Evolutionary conservation across 2,797 vertebrate species (phyloP).

Genomic region (Vultur gryphus): DNA sequence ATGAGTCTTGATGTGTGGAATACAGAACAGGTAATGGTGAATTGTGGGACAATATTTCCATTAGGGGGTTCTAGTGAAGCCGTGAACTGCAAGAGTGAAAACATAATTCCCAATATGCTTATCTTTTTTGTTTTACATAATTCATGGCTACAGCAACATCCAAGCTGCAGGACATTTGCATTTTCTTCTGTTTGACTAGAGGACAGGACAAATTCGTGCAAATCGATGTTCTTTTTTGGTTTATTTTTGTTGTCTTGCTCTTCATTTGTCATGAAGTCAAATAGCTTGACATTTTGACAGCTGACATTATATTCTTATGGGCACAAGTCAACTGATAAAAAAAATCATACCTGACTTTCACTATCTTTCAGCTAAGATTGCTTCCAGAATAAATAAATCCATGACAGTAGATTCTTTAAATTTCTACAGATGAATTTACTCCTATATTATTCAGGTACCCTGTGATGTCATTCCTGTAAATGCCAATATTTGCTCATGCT

Average conservation of each 20-base stretch:
- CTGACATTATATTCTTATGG: neutral
- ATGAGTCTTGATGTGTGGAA: neutral
- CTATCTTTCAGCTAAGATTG: neutral
- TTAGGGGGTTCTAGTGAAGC: neutral
- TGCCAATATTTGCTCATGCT: neutral
- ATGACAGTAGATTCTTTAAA: neutral
- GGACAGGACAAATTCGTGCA: conserved; percentile 1
- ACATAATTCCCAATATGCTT: neutral
- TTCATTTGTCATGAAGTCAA: conserved; percentile 19
- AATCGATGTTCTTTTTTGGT: neutral
- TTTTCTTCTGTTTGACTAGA: conserved; percentile 12
- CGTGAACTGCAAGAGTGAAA: neutral
- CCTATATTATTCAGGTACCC: neutral
- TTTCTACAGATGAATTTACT: neutral
- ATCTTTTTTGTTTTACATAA: neutral
- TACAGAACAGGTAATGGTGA: neutral
- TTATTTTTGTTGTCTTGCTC: neutral
- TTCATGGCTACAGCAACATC: neutral
- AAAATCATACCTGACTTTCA: neutral
- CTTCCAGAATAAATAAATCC: neutral
- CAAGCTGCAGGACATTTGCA: neutral
- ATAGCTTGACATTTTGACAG: neutral
- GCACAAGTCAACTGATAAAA: neutral
- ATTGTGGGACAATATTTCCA: neutral
- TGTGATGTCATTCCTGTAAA: neutral